These are phyloP conservation scores for Leptopilina clavipes DNA, from an alignment of 1,140 invertebrate genomes.

Conservation along the genomic window DNA sequence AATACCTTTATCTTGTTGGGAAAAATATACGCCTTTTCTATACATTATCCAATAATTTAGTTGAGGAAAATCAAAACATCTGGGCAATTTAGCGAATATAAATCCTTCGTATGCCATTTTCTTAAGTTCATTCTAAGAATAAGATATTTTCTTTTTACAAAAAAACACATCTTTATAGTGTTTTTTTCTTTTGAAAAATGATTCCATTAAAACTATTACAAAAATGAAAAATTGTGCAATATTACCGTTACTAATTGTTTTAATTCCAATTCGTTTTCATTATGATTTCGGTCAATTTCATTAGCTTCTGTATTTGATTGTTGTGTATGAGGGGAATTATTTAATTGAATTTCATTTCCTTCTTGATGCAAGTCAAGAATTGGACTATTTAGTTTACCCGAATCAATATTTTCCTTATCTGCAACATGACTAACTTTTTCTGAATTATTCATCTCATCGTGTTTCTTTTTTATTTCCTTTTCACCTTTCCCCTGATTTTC, in stretches of 20 bases:
- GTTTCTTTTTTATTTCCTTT: neutral
- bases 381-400: neutral
- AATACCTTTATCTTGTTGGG: too few species aligned
- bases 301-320: neutral
- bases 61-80: too few species aligned
- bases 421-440: neutral
- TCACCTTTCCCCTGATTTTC: neutral
- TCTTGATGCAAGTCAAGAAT: neutral
- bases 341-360: neutral
- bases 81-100: too few species aligned
- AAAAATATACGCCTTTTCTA: too few species aligned
- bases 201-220: too few species aligned
- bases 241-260: conserved; percentile 5
- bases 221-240: conserved; percentile 36
- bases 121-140: too few species aligned
- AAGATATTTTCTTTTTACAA: too few species aligned
- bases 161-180: too few species aligned
- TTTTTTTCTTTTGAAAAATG: conserved; percentile 1
- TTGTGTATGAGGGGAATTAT: neutral
- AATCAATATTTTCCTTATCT: neutral
- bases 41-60: too few species aligned
- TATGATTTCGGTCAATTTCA: neutral
- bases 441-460: neutral
- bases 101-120: too few species aligned
- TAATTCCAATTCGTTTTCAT: neutral